These are phyloP conservation scores for Eupeodes luniger DNA, from an alignment of 2,888 invertebrate species.

Conservation along the genomic window DNA sequence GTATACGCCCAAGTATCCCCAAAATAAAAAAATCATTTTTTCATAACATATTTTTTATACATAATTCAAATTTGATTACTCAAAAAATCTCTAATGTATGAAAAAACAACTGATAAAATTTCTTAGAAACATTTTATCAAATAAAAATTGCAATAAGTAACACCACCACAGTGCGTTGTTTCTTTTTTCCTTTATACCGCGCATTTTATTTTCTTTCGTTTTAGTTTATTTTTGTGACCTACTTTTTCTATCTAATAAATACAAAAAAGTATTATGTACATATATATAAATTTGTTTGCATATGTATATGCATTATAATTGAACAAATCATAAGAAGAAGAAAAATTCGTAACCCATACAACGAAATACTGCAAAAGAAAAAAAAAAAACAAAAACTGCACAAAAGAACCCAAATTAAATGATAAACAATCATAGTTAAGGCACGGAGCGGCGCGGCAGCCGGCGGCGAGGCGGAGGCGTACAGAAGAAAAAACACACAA, in stretches of 20 bases:
- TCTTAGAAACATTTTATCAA: conserved; percentile 33
- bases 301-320: conserved; percentile 75
- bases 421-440: conserved; percentile 33
- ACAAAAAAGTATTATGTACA: neutral
- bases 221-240: conserved; percentile 62
- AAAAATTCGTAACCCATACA: conserved; percentile 25
- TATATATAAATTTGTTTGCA: conserved; percentile 39
- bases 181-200: conserved; percentile 30
- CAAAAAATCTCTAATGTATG: neutral
- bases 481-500: conserved; percentile 26
- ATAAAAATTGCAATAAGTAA: conserved; percentile 32
- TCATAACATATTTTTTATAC: neutral
- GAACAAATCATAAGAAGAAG: conserved; percentile 77
- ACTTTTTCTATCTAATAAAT: conserved; percentile 52
- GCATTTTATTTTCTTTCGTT: neutral
- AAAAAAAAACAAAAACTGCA: conserved; percentile 29
- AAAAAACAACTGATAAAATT: conserved; percentile 17
- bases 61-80: neutral
- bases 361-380: conserved; percentile 24
- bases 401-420: conserved; percentile 63
- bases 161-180: conserved; percentile 17
- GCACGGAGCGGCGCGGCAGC: neutral
- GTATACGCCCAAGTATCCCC: conserved; percentile 15
- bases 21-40: neutral
- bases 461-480: too few species aligned